Evolutionary conservation across 2,113 vertebrate genomes (phyloP), one percentile per base, ranked within the genome.

Genomic region (Origma solitaria): DNA sequence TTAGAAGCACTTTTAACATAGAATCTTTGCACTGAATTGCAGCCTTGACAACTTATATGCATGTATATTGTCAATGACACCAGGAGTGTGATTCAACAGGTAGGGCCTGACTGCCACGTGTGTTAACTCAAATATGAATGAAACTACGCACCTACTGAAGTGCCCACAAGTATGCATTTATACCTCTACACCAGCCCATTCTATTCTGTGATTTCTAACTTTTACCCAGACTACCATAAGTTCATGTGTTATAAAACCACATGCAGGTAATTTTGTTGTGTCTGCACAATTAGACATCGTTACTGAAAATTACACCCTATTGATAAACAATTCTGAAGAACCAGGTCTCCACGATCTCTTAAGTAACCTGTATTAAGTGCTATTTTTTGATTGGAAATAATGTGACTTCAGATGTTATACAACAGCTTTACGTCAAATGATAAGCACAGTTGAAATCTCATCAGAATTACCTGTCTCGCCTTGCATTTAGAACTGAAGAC

Each of bases 401-500:
- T 4, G 45, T 45, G 81, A 86, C 15, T 86, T 35, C 44, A 1
- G 35, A 86, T 31, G 33, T 62, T 79, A 89, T 25, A 93, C 51
- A 91, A 92, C 47, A 78, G 27, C 22, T 68, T 80, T 64, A 86
- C 2, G 2, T 71, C 65, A 95, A 91, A 95, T 35, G 86, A 90
- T 71, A 95, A 95, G 57, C 30, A 95, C 15, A 93, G 68, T 85
- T 72, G 61, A 78, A 86, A 91, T 88, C 76, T 86, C 10, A 9
- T 60, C 75, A 86, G 72, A 84, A 92, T 98, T 99, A 99, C 98
- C 99, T 98, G 98, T 99, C 99, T 98, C 99, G 98, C 97, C 99
- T 99, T 98, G 99, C 97, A 98, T 98, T 99, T 97, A 99, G 98
- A 87, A 98, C 98, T 88, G 99, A 99, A 96, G 99, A 99, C 99